phyloP scores from a whole-genome alignment of 2,888 invertebrate genomes.

The Corbicula japonica region DNA sequence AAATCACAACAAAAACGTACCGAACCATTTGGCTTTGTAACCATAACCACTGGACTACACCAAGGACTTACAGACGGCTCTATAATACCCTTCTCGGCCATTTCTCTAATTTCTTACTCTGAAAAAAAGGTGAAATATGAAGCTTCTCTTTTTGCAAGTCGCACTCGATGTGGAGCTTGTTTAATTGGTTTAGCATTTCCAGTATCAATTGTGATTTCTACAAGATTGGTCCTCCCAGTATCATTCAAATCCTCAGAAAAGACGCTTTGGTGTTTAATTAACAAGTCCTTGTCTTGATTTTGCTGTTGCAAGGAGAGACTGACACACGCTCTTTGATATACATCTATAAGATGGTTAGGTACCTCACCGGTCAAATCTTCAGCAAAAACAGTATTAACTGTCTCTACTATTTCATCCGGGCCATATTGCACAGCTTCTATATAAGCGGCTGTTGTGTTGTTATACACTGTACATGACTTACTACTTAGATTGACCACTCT shows the following conservation, averaged over 20 bases:
- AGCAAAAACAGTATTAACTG: conserved; percentile 3
- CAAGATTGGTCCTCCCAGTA: conserved; percentile 28
- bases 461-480: conserved; percentile 19
- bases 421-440: background rate
- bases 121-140: too few species aligned
- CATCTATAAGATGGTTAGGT: background rate
- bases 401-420: background rate
- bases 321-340: background rate
- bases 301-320: conserved; percentile 1
- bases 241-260: conserved; percentile 42
- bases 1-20: conserved; percentile 54
- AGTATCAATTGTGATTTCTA: conserved; percentile 46
- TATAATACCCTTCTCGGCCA: conserved; percentile 51
- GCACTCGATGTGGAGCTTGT: conserved; percentile 45
- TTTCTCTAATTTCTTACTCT: conserved; percentile 36
- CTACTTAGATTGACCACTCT: conserved; percentile 18
- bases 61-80: conserved; percentile 47
- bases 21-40: conserved; percentile 43
- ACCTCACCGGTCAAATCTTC: background rate
- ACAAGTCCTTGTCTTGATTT: conserved; percentile 7
- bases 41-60: conserved; percentile 40
- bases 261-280: conserved; percentile 20
- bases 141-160: conserved; percentile 41
- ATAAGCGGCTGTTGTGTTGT: conserved; percentile 2
- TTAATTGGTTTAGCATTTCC: conserved; percentile 38